Evolutionary conservation across 2,888 invertebrate species (phyloP).

Genomic region (Coleophora deauratella): DNA sequence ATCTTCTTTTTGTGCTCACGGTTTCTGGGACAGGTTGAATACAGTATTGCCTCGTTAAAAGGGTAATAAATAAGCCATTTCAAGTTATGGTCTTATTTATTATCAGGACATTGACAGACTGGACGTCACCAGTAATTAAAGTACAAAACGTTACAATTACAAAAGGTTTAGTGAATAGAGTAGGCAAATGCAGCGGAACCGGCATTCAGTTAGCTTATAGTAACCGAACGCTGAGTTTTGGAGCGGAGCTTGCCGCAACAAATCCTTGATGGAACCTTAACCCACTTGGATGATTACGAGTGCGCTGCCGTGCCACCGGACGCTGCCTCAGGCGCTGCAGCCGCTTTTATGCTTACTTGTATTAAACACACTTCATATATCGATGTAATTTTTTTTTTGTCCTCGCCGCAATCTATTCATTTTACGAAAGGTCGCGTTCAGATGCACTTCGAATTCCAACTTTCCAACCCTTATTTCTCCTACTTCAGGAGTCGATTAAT

Average conservation of each 20-base stretch:
- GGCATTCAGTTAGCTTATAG: constrained; percentile 65
- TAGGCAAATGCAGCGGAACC: constrained; percentile 66
- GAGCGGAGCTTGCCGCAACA: constrained; percentile 74
- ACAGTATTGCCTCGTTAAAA: constrained; percentile 30
- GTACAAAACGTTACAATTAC: constrained; percentile 27
- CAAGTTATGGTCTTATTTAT: constrained; percentile 32
- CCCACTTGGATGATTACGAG: constrained; percentile 72
- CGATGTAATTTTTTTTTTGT: neutral
- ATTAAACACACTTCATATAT: neutral
- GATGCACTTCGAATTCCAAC: neutral
- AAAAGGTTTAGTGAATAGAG: constrained; percentile 42
- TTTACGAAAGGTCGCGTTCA: too few species aligned
- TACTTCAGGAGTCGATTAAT: constrained; percentile 28
- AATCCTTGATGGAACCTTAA: constrained; percentile 74
- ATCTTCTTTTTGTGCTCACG: constrained; percentile 35
- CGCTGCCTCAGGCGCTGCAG: constrained; percentile 47
- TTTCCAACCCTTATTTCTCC: neutral
- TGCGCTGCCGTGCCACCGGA: constrained; percentile 39
- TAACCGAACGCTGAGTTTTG: constrained; percentile 64
- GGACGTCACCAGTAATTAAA: constrained; percentile 42
- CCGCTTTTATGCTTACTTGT: constrained; percentile 29
- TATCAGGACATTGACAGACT: constrained; percentile 40
- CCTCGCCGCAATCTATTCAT: too few species aligned
- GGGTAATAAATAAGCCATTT: constrained; percentile 19
- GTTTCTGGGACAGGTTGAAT: constrained; percentile 45